Conservation (phyloP, 2,888 invertebrate species). For the Hecatera dysodea region DNA sequence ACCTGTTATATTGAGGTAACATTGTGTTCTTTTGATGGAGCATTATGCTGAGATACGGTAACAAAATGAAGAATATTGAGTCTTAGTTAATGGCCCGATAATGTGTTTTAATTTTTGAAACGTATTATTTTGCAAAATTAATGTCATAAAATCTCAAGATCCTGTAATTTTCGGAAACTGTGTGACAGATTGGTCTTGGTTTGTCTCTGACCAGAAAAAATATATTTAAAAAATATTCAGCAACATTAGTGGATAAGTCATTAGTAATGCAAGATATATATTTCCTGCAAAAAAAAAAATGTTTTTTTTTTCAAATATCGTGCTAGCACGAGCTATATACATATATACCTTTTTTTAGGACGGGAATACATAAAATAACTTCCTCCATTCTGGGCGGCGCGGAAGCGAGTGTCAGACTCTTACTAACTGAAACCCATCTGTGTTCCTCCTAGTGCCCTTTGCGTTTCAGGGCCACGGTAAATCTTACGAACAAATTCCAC, state of each 20-base stretch:
- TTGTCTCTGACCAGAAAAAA: not conserved
- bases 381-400: too few species aligned
- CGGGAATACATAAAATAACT: too few species aligned
- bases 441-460: too few species aligned
- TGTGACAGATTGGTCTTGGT: not conserved
- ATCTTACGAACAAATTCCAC: too few species aligned
- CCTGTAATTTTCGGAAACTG: not conserved
- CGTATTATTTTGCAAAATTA: not conserved
- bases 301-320: not conserved
- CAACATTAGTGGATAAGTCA: not conserved
- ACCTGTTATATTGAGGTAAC: constrained; percentile 65
- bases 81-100: not conserved
- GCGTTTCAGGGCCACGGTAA: too few species aligned
- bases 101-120: not conserved
- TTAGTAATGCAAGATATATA: not conserved
- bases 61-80: not conserved
- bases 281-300: not conserved
- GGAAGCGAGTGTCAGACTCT: too few species aligned
- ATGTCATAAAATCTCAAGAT: not conserved
- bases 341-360: too few species aligned
- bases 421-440: too few species aligned
- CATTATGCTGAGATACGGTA: not conserved
- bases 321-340: too few species aligned
- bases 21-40: constrained; percentile 6
- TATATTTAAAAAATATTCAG: not conserved